These are phyloP conservation scores for Nebria brevicollis DNA, from an alignment of 2,888 invertebrate species.

Conservation along the genomic window DNA sequence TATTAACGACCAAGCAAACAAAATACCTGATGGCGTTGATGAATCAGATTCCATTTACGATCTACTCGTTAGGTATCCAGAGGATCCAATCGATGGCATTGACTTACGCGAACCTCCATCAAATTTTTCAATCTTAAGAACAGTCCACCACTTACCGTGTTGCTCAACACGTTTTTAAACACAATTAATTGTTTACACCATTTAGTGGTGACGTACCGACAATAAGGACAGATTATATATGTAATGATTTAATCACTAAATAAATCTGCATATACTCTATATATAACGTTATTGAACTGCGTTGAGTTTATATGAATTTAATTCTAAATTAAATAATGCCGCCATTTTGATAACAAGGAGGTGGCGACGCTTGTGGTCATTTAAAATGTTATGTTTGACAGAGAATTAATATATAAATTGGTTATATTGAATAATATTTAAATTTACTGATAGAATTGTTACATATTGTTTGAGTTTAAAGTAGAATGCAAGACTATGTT, in stretches of 20 bases:
- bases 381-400: not conserved
- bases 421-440: not conserved
- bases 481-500: not conserved
- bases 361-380: not conserved
- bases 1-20: not conserved
- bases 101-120: slow-evolving; percentile 50
- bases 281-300: too few relatives aligned
- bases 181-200: not conserved
- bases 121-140: slow-evolving; percentile 40
- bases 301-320: too few relatives aligned
- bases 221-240: too few relatives aligned
- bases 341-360: not conserved
- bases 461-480: not conserved
- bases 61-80: slow-evolving; percentile 18
- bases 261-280: too few relatives aligned
- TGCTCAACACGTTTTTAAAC: not conserved
- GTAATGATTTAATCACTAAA: too few relatives aligned
- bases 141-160: not conserved
- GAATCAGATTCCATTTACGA: not conserved
- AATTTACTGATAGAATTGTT: not conserved
- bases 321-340: not conserved
- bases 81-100: slow-evolving; percentile 47
- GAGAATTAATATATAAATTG: not conserved
- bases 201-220: not conserved
- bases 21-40: not conserved